phyloP scores from a whole-genome alignment of 2,113 vertebrate species.

The Oreochromis aureus region DNA sequence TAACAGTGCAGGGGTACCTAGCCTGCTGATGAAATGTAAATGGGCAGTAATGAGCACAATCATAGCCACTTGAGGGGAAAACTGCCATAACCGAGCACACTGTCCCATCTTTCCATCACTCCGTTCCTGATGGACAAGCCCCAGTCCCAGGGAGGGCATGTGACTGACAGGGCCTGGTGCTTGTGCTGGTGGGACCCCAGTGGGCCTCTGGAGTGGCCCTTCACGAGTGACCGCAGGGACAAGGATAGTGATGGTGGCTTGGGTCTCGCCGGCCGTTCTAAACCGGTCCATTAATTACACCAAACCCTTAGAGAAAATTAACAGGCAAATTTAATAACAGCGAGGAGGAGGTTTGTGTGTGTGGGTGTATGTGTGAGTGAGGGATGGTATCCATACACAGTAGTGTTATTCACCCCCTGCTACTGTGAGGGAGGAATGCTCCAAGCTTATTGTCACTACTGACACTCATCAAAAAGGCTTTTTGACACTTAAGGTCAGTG shows the following conservation, averaged over 20 bases:
- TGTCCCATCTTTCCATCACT: slow-evolving; percentile 45
- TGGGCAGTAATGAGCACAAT: slow-evolving; percentile 90
- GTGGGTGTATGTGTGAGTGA: neutral
- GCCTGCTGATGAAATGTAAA: slow-evolving; percentile 93
- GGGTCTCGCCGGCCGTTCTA: slow-evolving; percentile 43
- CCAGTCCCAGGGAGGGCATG: slow-evolving; percentile 44
- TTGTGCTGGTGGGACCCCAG: slow-evolving; percentile 30
- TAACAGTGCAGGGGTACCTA: slow-evolving; percentile 67
- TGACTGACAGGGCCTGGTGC: slow-evolving; percentile 61
- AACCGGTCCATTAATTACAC: slow-evolving; percentile 70
- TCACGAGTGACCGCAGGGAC: slow-evolving; percentile 34
- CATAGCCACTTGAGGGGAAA: slow-evolving; percentile 80
- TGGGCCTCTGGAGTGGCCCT: slow-evolving; percentile 24
- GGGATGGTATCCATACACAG: slow-evolving; percentile 9
- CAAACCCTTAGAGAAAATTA: slow-evolving; percentile 63
- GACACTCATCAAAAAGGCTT: slow-evolving; percentile 33
- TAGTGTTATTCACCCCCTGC: slow-evolving; percentile 7
- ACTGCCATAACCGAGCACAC: slow-evolving; percentile 55
- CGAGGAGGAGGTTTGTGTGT: slow-evolving; percentile 18
- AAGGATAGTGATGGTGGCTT: slow-evolving; percentile 15
- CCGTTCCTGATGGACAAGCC: slow-evolving; percentile 69
- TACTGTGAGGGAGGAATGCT: slow-evolving; percentile 33
- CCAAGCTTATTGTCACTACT: slow-evolving; percentile 38
- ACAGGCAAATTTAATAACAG: slow-evolving; percentile 67
- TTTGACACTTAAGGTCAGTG: slow-evolving; percentile 56